Evolutionary conservation across 2,797 vertebrate species (phyloP).

Genomic region (Phyllotis vaccarum): DNA sequence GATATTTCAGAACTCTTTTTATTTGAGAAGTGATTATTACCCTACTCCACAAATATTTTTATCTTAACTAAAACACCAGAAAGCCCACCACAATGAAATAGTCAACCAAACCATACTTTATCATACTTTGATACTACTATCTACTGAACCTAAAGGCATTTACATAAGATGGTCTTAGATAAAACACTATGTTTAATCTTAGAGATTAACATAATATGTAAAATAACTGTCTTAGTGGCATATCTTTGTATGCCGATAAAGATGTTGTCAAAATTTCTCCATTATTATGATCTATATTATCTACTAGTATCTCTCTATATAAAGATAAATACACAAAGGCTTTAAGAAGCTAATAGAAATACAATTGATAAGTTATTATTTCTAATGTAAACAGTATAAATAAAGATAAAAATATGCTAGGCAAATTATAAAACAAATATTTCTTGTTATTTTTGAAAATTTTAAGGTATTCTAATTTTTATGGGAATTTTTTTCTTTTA

Average conservation of each 20-base stretch:
- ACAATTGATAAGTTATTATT: background rate
- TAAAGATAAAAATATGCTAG: background rate
- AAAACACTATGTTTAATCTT: background rate
- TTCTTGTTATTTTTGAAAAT: background rate
- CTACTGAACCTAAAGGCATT: background rate
- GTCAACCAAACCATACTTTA: background rate
- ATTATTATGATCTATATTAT: background rate
- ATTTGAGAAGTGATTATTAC: too few relatives aligned
- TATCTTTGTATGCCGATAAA: background rate
- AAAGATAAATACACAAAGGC: background rate
- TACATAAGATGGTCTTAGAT: background rate
- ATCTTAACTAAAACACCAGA: background rate
- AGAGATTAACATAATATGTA: background rate
- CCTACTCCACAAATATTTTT: background rate
- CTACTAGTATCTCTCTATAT: background rate
- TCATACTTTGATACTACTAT: too few relatives aligned
- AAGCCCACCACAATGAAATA: background rate
- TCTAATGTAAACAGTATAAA: background rate
- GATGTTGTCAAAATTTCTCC: background rate
- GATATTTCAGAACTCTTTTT: background rate
- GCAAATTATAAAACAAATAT: background rate
- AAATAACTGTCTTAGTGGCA: background rate
- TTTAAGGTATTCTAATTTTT: background rate
- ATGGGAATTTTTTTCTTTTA: background rate
- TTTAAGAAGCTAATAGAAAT: background rate